Conservation (phyloP, 2,888 invertebrate species). For the Junonia oenone region DNA sequence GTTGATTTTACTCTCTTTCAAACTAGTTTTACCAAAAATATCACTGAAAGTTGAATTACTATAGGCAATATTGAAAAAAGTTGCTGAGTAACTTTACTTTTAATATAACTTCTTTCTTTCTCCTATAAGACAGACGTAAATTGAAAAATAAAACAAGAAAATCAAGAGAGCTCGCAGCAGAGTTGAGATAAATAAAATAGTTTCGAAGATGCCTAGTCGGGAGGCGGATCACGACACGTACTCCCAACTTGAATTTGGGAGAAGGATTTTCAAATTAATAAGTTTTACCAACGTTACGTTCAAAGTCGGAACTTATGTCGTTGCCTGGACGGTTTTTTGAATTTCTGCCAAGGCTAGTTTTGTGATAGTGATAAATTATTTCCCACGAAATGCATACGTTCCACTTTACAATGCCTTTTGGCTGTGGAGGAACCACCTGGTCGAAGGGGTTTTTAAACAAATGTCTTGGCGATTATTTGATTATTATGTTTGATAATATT, state of each 20-base stretch:
- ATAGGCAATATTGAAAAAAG: too few species aligned
- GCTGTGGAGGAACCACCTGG: constrained; percentile 15
- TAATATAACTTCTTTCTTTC: too few species aligned
- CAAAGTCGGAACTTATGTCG: constrained; percentile 13
- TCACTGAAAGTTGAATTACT: too few species aligned
- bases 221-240: constrained; percentile 28
- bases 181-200: constrained; percentile 27
- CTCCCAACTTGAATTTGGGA: constrained; percentile 26
- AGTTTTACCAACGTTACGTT: constrained; percentile 22
- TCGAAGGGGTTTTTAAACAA: constrained; percentile 12
- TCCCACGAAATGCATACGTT: constrained; percentile 24
- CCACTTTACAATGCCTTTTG: constrained; percentile 22
- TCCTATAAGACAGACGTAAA: not conserved
- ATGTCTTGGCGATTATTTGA: not conserved
- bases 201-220: constrained; percentile 25
- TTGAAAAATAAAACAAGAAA: constrained; percentile 23
- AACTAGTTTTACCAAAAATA: too few species aligned
- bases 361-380: constrained; percentile 26
- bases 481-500: not conserved
- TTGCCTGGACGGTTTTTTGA: constrained; percentile 24
- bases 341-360: constrained; percentile 23
- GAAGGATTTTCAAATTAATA: constrained; percentile 31
- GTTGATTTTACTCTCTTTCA: too few species aligned
- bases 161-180: constrained; percentile 21
- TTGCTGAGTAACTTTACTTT: too few species aligned